Evolutionary conservation across 1,140 invertebrate species (phyloP), one percentile per base, ranked within the genome.

Genomic region (Drosophila pandora): DNA sequence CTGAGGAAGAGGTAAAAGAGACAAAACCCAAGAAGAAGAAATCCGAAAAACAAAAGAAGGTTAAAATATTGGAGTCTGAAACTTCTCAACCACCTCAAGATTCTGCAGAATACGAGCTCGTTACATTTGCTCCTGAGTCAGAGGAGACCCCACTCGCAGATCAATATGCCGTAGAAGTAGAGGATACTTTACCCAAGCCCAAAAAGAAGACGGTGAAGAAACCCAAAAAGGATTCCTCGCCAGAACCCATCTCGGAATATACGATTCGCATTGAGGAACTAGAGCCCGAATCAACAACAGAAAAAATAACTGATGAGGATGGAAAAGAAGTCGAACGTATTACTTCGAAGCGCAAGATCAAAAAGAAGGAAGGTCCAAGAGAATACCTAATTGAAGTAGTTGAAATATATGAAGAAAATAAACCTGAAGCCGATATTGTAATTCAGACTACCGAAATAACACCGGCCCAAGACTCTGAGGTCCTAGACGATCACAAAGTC

Each of bases 221-320:
- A 34, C 34, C 32, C 0, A 71, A 64, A 10, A 47, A 74, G 9
- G 17, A 58, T 13, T 2, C 45, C 5, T 9, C 3, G 3, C 3
- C 39, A 3, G 30, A 30, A 21, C 75, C 63, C 8, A 65, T 75
- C 1, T 43, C 60, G 2, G 67, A 90, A 45, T 61, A 91, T 79
- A 60, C 62, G 2, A 68, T 84, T 57, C 67, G 77, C 10, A 62
- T 92, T 56, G 90, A 92, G 74, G 92, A 92, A 64, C 30, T 81
- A 3, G 68, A 79, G 3, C 85, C 92, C 21, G 90, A 90, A 76
- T 74, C 61, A 48, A 34, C 55, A 43, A 71, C 54, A 0, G 77
- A 87, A 22, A 53, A 92, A 82, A 60, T 92, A 3, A 39, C 73
- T 25, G 79, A 91, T 12, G 93, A 92, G 41, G 92, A 91, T 4